These are phyloP conservation scores for Onychorhynchus coronatus DNA, from an alignment of 2,113 vertebrate species.

Conservation along the genomic window DNA sequence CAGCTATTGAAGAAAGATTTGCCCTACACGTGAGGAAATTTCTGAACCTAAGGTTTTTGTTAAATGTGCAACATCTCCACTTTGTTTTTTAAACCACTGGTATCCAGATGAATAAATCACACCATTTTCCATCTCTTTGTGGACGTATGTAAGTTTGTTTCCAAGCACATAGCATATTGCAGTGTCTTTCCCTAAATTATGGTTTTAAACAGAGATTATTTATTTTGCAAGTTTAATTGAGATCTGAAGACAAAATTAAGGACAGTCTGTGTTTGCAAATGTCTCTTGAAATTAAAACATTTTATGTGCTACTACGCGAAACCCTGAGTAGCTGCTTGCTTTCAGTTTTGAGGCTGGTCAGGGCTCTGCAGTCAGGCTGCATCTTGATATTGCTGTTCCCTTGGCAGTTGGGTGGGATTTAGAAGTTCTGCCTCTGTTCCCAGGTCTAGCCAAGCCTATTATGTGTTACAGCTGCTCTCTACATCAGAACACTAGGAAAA, in stretches of 20 bases:
- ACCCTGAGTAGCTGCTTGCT: neutral
- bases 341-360: slow-evolving; percentile 20
- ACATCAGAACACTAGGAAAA: neutral
- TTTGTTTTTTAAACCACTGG: neutral
- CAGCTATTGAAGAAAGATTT: slow-evolving; percentile 64
- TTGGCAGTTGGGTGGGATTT: neutral
- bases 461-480: neutral
- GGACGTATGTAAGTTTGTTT: neutral
- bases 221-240: neutral
- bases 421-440: neutral
- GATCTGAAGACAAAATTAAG: neutral
- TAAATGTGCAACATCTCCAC: neutral
- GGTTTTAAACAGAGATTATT: neutral
- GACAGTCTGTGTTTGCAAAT: neutral
- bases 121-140: neutral
- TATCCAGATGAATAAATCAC: neutral
- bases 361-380: neutral
- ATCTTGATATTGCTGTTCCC: neutral
- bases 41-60: slow-evolving; percentile 7
- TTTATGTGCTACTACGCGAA: neutral
- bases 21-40: slow-evolving; percentile 5
- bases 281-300: neutral
- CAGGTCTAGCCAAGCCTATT: neutral
- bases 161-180: neutral
- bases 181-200: neutral